Evolutionary conservation across 2,888 invertebrate genomes (phyloP), one percentile per base, ranked within the genome.

Genomic region (Leucoptera coffeella): DNA sequence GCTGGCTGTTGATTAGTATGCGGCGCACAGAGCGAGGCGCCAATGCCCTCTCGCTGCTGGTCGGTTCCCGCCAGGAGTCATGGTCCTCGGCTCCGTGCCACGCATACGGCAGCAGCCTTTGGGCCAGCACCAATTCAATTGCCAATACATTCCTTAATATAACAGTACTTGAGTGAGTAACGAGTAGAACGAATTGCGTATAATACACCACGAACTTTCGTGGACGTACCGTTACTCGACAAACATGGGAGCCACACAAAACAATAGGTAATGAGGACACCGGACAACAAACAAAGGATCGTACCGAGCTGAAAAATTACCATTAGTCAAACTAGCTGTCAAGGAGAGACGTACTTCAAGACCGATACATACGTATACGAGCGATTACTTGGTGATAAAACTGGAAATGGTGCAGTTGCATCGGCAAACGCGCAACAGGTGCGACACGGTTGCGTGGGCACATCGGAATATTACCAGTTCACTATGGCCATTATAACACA

Each of bases 31-130:
- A 22, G 32, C 30, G 42, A 39, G 40, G 38, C 36, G 47, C 45
- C 47, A 49, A 50, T 48, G 51, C 50, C 53, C 23, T 15, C 22
- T 26, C 48, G 50, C 50, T 48, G 47, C 46, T 54, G 56, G 50
- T 57, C 54, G 45, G 54, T n/a, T n/a, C n/a, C n/a, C n/a, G n/a
- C n/a, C n/a, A 56, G 56, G 56, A 62, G 67, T 67, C 67, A 62
- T 51, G 59, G 65, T 40, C 60, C 64, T 55, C 51, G 34, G 36
- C 35, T 35, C 41, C 62, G 65, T 64, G 65, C 45, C 38, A 40
- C 42, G 65, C 61, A 69, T 69, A 58, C 54, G 35, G 34, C 31
- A 42, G 45, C 49, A 42, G 43, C 38, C 38, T 37, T 41, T 44
- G 43, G 45, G 44, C 42, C n/a, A 34, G 40, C 49, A 43, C 44